A percentile compares a stretch with the other conserved stretches of the same genome.
phyloP scores from a whole-genome alignment of 2,113 vertebrate genomes.

The Trematocara marginatum region DNA sequence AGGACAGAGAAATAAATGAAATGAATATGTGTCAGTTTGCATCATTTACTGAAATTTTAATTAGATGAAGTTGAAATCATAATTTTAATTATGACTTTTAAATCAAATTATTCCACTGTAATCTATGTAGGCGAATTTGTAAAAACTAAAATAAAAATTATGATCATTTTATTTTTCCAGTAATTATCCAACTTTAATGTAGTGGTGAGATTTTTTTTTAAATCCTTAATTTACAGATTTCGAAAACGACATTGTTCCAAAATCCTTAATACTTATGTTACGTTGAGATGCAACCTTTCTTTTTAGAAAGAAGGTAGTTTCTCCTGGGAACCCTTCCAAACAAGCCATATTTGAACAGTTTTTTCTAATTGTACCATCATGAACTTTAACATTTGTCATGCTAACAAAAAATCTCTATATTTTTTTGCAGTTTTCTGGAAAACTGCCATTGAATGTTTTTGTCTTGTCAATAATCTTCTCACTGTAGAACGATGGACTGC shows the following conservation, averaged over 20 bases:
- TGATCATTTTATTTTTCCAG: accelerated
- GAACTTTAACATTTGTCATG: background rate
- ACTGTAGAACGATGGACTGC: background rate
- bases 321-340: background rate
- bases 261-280: background rate
- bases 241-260: accelerated
- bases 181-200: background rate
- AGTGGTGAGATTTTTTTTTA: background rate
- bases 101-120: background rate
- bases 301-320: background rate
- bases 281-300: background rate
- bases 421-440: background rate
- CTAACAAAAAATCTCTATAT: background rate
- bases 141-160: background rate
- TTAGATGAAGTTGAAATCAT: background rate
- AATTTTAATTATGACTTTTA: background rate
- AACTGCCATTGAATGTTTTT: background rate
- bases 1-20: background rate
- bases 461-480: background rate
- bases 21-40: background rate
- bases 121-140: background rate
- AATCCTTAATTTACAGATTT: background rate
- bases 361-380: background rate
- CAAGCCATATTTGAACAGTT: background rate
- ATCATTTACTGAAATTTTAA: background rate